These are phyloP conservation scores for Ranitomeya variabilis DNA, from an alignment of 2,113 vertebrate genomes.

Conservation along the genomic window DNA sequence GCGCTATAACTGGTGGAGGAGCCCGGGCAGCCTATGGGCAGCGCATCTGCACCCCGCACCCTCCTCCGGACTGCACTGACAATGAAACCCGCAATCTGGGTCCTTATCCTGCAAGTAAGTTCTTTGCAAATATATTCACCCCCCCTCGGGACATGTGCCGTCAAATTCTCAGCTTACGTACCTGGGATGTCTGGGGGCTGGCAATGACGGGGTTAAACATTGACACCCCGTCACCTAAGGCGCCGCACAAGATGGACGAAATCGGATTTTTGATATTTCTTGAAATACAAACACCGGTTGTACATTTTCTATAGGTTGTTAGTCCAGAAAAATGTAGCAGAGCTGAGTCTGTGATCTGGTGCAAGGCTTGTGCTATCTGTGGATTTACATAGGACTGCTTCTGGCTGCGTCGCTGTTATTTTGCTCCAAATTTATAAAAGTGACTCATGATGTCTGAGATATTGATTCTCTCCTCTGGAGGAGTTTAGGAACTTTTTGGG, in stretches of 20 bases:
- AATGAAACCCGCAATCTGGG: constrained; percentile 46
- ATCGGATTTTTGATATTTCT: not conserved
- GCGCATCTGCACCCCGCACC: not conserved
- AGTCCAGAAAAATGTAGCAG: not conserved
- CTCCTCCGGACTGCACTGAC: not conserved
- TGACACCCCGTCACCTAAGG: not conserved
- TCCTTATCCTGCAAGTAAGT: constrained; percentile 54
- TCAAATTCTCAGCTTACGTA: not conserved
- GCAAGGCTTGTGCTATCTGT: too few relatives aligned
- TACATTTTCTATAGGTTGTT: not conserved
- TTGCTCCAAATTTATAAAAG: too few relatives aligned
- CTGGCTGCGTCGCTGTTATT: too few relatives aligned
- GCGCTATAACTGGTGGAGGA: not conserved
- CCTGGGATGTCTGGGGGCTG: not conserved
- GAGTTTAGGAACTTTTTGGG: too few relatives aligned
- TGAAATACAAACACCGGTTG: not conserved
- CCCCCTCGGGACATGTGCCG: not conserved
- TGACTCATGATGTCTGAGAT: too few relatives aligned
- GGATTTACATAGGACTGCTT: too few relatives aligned
- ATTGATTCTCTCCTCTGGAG: too few relatives aligned
- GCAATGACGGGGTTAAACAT: not conserved
- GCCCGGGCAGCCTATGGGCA: not conserved
- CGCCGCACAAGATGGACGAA: not conserved
- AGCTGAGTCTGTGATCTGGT: not conserved
- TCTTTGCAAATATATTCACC: constrained; percentile 10